Evolutionary conservation across 2,888 invertebrate genomes (phyloP), one percentile per base, ranked within the genome.

Genomic region (Eurytoma californica): DNA sequence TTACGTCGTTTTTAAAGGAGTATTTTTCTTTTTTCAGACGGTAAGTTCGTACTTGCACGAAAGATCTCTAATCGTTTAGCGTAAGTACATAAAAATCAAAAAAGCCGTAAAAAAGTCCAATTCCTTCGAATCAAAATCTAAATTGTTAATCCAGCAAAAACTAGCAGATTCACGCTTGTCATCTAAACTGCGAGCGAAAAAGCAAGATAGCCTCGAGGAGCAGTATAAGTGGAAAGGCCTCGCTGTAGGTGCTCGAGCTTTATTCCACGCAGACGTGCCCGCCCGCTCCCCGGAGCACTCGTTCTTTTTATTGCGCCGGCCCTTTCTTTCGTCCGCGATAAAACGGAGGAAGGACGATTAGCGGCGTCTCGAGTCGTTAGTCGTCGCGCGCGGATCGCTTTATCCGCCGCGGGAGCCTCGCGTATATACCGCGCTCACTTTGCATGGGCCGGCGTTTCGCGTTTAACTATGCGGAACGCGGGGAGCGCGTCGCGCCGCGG

Each of bases 11-110:
- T n/a, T 53, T 53, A 53, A 53, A 49, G 49, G 24, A 67, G 79
- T 77, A 58, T 77, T 80, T 83, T 85, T 86, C 24, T 85, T 83
- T 89, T 39, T 89, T 80, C 88, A 89, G 89, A 87, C 88, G 88
- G 89, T 89, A 88, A 88, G 89, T 85, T 39, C 18, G 2, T 51
- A 24, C n/a, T 58, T 55, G 3, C 24, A 5, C 4, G 16, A 53
- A 16, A 51, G 12, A 28, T 20, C 5, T 12, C n/a, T n/a, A 24
- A 51, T 30, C 16, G 28, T 13, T n/a, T 65, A 5, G 39, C 14
- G 69, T 76, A 76, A 76, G 76, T 76, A 63, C 5, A 30, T 1
- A 16, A 18, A 18, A 39, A 60, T 28, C 5, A 49, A 58, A 30
- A 18, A 0, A 16, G 24, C 49, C 39, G 55, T 61, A 57, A 53